A percentile compares a stretch with the other conserved stretches of the same genome.
Evolutionary conservation across 2,888 invertebrate genomes (phyloP).

Genomic region (Lepetodrilus schrolli): DNA sequence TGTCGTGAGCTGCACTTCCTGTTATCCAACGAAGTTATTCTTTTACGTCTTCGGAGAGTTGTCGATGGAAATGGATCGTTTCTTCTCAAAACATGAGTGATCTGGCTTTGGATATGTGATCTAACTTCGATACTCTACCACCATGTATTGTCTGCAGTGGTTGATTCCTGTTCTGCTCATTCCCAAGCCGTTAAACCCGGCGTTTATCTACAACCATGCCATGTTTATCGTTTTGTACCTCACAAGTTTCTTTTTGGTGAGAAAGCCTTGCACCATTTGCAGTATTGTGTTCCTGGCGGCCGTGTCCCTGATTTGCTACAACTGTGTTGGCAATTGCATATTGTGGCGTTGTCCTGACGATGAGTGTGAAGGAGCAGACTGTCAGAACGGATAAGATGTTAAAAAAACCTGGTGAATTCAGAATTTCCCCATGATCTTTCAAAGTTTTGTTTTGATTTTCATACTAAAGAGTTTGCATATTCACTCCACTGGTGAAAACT

Average conservation of each 20-base stretch:
- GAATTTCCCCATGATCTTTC: background rate
- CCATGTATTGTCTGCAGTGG: constrained; percentile 76
- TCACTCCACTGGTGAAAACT: too few species aligned
- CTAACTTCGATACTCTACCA: too few species aligned
- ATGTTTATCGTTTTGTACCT: constrained; percentile 98
- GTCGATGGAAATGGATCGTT: background rate
- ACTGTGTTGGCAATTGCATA: constrained; percentile 94
- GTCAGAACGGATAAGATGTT: constrained; percentile 35
- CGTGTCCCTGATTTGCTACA: constrained; percentile 95
- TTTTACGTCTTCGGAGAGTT: background rate
- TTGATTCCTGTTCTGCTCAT: constrained; percentile 96
- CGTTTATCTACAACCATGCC: constrained; percentile 91
- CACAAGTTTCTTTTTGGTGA: constrained; percentile 95
- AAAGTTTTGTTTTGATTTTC: too few species aligned
- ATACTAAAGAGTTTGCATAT: too few species aligned
- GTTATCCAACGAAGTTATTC: too few species aligned
- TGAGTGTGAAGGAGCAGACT: constrained; percentile 54
- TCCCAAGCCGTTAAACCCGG: constrained; percentile 97
- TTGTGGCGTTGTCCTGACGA: constrained; percentile 78
- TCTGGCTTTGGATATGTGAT: too few species aligned
- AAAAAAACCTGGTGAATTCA: background rate
- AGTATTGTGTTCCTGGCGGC: constrained; percentile 94
- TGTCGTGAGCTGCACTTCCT: too few species aligned
- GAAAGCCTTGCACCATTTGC: constrained; percentile 98
- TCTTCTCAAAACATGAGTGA: background rate